A percentile compares a stretch with the other conserved stretches of the same genome.
Conservation (phyloP, 1,140 invertebrate genomes). For the Bombus sibiricus region DNA sequence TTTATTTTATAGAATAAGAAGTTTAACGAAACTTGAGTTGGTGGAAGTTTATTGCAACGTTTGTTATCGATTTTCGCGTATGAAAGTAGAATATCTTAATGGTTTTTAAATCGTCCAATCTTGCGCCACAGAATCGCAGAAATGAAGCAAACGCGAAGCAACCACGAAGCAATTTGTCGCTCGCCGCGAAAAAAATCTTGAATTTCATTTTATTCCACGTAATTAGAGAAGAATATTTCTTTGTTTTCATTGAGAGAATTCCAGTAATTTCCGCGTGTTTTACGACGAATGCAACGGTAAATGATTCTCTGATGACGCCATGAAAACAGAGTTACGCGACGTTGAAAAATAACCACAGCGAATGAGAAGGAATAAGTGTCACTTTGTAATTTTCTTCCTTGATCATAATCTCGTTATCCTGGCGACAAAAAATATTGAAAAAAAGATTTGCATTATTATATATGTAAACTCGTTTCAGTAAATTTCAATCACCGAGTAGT, state of each 20-base stretch:
- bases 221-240: no score
- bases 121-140: no score
- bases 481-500: not conserved
- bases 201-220: not conserved
- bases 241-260: no score
- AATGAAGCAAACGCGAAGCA: no score
- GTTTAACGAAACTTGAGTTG: no score
- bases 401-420: not conserved
- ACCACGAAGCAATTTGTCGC: no score
- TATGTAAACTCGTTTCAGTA: not conserved
- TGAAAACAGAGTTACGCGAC: not conserved
- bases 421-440: not conserved
- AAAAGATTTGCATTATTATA: not conserved
- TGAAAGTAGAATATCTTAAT: rapidly evolving
- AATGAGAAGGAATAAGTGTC: not conserved
- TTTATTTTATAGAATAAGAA: no score
- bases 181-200: no score
- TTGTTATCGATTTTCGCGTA: rapidly evolving
- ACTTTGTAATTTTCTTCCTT: not conserved
- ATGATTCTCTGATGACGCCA: not conserved
- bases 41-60: rapidly evolving
- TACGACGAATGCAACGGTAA: not conserved
- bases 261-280: not conserved
- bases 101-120: no score
- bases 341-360: not conserved